Percentiles rank a stretch among this genome's conserved stretches.
phyloP scores from a whole-genome alignment of 2,113 vertebrate genomes.

The Buteo buteo region DNA sequence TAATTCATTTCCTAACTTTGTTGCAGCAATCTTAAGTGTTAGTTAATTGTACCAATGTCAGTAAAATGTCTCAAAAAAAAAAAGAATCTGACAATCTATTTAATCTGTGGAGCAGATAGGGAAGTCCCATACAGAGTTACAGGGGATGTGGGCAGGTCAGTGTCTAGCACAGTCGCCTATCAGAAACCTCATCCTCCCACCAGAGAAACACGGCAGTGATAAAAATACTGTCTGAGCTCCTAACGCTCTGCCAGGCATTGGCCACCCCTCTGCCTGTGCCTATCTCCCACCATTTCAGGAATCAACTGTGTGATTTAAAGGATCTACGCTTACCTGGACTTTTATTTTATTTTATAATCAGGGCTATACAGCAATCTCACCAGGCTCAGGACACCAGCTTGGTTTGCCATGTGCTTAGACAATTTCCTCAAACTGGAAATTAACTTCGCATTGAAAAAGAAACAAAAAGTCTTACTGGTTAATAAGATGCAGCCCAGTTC shows the following conservation, averaged over 20 bases:
- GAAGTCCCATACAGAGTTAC: not conserved
- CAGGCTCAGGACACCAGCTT: not conserved
- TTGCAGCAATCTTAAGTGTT: not conserved
- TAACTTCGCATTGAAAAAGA: not conserved
- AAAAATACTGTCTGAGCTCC: not conserved
- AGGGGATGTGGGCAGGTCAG: not conserved
- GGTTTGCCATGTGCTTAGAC: not conserved
- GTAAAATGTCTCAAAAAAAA: not conserved
- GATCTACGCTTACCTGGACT: not conserved
- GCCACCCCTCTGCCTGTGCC: not conserved
- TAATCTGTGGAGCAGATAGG: not conserved
- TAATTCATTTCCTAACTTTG: not conserved
- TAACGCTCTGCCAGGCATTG: not conserved
- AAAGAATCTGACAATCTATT: not conserved
- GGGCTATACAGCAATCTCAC: not conserved
- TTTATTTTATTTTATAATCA: not conserved
- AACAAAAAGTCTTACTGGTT: not conserved
- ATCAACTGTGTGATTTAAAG: not conserved
- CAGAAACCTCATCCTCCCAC: not conserved
- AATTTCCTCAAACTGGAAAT: not conserved
- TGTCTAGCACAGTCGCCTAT: not conserved
- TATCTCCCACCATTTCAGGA: not conserved
- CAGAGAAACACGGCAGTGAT: not conserved
- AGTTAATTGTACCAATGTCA: not conserved
- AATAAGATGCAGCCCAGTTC: constrained; percentile 9